Percentiles rank a stretch among this genome's conserved stretches.
These are phyloP conservation scores for Gavialis gangeticus DNA, from an alignment of 2,113 vertebrate genomes.

Conservation along the genomic window DNA sequence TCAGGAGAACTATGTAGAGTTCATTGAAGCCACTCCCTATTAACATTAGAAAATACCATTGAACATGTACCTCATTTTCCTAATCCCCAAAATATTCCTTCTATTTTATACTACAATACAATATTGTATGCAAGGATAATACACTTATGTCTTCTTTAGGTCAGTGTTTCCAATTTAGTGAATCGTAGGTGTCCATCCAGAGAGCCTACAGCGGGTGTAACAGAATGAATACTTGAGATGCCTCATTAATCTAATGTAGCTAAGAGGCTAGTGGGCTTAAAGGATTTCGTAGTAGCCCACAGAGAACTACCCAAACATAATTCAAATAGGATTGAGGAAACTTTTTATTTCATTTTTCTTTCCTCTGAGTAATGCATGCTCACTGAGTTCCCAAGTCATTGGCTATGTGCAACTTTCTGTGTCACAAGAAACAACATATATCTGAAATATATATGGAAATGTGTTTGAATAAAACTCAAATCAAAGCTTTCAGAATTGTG, in stretches of 20 bases:
- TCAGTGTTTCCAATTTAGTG: constrained; percentile 56
- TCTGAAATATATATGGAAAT: constrained; percentile 42
- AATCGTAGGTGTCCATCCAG: constrained; percentile 65
- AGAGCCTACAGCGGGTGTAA: constrained; percentile 35
- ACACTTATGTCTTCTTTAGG: constrained; percentile 46
- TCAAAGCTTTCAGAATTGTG: constrained; percentile 41
- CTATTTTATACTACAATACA: constrained; percentile 35
- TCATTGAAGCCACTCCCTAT: background rate
- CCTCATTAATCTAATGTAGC: constrained; percentile 72
- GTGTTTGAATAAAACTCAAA: constrained; percentile 41
- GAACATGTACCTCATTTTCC: constrained; percentile 20
- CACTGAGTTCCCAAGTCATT: constrained; percentile 2
- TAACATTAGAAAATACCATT: constrained; percentile 50
- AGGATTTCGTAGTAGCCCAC: constrained; percentile 62
- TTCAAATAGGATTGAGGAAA: constrained; percentile 47
- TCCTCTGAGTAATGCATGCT: constrained; percentile 47
- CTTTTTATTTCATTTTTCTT: constrained; percentile 23
- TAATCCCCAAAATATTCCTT: constrained; percentile 47
- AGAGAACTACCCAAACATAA: constrained; percentile 52
- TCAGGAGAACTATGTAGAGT: constrained; percentile 21
- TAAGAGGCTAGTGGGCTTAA: constrained; percentile 62
- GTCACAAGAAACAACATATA: constrained; percentile 39
- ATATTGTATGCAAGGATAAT: constrained; percentile 25
- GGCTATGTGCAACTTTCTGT: constrained; percentile 30
- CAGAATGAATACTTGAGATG: constrained; percentile 58